Evolutionary conservation across 2,797 vertebrate genomes (phyloP), one percentile per base, ranked within the genome.

Genomic region (Bradypus variegatus): DNA sequence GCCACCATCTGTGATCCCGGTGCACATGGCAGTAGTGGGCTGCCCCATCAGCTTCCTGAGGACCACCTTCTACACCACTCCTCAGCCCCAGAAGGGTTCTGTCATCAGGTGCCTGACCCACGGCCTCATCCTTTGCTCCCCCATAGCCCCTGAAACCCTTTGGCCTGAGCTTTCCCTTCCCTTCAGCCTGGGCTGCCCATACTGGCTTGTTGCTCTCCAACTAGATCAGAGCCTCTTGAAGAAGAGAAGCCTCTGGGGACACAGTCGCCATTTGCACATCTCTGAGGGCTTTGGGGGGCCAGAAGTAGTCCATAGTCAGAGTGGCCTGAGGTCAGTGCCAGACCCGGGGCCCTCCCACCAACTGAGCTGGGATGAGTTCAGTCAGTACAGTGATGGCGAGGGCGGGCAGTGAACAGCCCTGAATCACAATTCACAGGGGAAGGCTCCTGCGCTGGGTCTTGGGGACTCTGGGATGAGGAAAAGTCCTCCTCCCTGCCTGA

Each of bases 1-100:
- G 1, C 96, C 97, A 1, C 97, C 97, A 3, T 88, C 91, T 2
- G 69, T 97, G 94, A 97, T 99, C 96, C 98, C 97, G 0, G 97
- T 99, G 94, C 97, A 97, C 94, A 98, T 99, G 98, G 97, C 95
- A 0, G 98, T 98, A 84, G 98, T 96, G 94, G 99, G 99, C 94
- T 99, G 98, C 90, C 99, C 99, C 2, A 95, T 99, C 92, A 98
- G 98, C 97, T 98, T 98, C 94, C 98, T 98, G 96, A 96, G 97
- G 94, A 98, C 97, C 6, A 98, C 98, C 90, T 98, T 97, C 14
- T 97, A 94, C 93, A 93, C 93, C 11, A 80, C 97, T 1, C 91
- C 95, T 82, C 98, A 97, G 87, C 95, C 96, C 93, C 90, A 96
- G 95, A 97, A 97, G 77, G 98, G 98, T 25, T 86, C 95, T 11